Base-by-base conservation (phyloP, 1,140 invertebrate species). In the Leptoteleia sp. region DNA sequence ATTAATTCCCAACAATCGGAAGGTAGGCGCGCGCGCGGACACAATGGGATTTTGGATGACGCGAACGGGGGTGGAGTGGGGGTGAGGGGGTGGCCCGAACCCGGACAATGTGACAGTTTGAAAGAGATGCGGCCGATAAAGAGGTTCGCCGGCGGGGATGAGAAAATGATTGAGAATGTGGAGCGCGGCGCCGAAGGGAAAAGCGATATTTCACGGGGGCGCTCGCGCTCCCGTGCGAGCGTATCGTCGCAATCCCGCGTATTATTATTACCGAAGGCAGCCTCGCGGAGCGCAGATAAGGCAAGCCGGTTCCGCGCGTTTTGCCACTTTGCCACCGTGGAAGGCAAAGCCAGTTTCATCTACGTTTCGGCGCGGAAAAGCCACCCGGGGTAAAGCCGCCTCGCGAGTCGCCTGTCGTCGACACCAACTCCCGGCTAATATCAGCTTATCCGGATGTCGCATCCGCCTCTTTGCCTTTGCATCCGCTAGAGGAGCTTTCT, bases 201-300 rank as follows among this genome's bases (percentile, higher is more conserved):
- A 81, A 85, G 81, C 83, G 85, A 88, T 88, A 88, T 89, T 89
- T 89, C 87, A 89, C 86, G 61, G 87, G 85, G 81, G n/a, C n/a
- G n/a, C n/a, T n/a, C n/a, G 79, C 82, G 84, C 82, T 82, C 80
- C 75, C 22, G 80, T 79, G 80, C 71, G 73, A 81, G 79, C 29
- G 61, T 43, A 40, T 8, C 29, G 45, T 33, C 29, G 40, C 50
- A 47, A 57, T 64, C n/a, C 42, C 71, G 62, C 76, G 64, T 76
- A 77, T 82, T 83, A 81, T 84, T 86, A 89, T 89, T 89, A 89
- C 85, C 75, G 84, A 80, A 88, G 83, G 82, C 88, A 89, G 85
- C 89, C 87, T 89, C 89, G 88, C 88, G 88, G 84, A 89, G 77
- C 84, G 54, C 77, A 88, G 88, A 89, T 89, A 89, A 89, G 88